A percentile compares a stretch with the other conserved stretches of the same genome.
Evolutionary conservation across 2,797 vertebrate species (phyloP).

Genomic region (Sus cebifrons): DNA sequence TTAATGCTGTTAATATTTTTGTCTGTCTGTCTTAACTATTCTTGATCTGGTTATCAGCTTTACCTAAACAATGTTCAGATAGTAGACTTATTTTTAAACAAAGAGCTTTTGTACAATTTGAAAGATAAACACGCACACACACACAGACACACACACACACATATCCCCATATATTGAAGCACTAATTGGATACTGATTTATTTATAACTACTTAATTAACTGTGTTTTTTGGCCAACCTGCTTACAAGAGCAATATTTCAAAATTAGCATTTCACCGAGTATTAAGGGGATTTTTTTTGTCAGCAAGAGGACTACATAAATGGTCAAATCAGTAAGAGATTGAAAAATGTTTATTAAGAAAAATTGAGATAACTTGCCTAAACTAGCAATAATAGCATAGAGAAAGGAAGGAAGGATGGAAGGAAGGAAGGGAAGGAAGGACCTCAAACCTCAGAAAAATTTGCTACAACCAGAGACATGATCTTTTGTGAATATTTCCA

Average conservation of each 20-base stretch:
- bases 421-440: not conserved
- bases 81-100: too few relatives aligned
- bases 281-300: not conserved
- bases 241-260: slow-evolving; percentile 13
- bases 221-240: not conserved
- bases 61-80: not conserved
- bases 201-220: slow-evolving; percentile 29
- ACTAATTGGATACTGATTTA: not conserved
- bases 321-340: not conserved
- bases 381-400: not conserved
- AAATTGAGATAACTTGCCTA: not conserved
- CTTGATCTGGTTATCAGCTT: not conserved
- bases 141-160: not conserved
- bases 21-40: not conserved
- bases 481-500: not conserved
- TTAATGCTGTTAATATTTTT: not conserved
- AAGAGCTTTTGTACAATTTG: not conserved
- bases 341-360: not conserved
- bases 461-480: not conserved
- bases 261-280: not conserved
- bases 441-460: not conserved
- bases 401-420: not conserved
- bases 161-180: not conserved
- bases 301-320: not conserved
- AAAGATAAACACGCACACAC: not conserved